These are phyloP conservation scores for Zaprionus vittiger DNA, from an alignment of 1,140 invertebrate genomes.

Conservation along the genomic window DNA sequence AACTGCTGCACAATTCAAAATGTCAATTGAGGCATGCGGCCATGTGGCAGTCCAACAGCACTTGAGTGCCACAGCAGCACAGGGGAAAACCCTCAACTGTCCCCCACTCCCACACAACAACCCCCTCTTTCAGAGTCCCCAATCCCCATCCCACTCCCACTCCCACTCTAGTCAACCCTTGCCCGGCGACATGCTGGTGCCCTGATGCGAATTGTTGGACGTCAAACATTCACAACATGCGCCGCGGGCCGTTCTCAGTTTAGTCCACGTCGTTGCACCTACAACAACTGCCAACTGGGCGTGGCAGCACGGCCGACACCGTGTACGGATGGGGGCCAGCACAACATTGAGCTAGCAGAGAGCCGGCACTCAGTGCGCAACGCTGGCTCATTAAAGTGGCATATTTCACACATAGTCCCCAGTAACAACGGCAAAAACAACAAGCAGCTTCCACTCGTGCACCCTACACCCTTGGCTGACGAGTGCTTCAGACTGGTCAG, in stretches of 20 bases:
- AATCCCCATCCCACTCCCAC: background rate
- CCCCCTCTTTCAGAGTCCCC: too few relatives aligned
- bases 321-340: background rate
- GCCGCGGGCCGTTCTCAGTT: constrained; percentile 63
- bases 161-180: background rate
- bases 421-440: constrained; percentile 55
- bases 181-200: constrained; percentile 14
- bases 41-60: constrained; percentile 59
- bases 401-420: constrained; percentile 78
- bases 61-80: constrained; percentile 47
- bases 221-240: constrained; percentile 52
- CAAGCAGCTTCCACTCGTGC: constrained; percentile 29
- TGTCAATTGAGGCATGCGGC: constrained; percentile 77
- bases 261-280: constrained; percentile 76
- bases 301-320: constrained; percentile 2
- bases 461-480: background rate
- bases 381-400: constrained; percentile 81
- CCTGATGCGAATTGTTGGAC: constrained; percentile 49
- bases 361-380: constrained; percentile 70
- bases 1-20: constrained; percentile 78
- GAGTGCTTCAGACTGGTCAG: background rate
- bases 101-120: background rate
- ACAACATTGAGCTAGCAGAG: constrained; percentile 36
- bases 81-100: constrained; percentile 17
- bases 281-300: constrained; percentile 59